These are phyloP conservation scores for Myotis davidii DNA, from an alignment of 2,113 vertebrate species.

Conservation along the genomic window DNA sequence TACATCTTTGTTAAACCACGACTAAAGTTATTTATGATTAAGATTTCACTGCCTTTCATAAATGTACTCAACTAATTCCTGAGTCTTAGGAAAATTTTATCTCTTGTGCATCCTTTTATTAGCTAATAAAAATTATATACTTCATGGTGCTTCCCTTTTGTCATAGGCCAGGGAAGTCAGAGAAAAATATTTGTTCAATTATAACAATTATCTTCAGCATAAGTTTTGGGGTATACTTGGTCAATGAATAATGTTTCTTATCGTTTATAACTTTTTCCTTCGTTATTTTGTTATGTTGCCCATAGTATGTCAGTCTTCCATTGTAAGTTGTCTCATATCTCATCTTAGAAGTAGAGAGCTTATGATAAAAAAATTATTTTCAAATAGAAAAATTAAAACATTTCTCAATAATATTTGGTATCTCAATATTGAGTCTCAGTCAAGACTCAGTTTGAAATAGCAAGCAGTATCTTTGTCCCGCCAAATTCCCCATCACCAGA, in stretches of 20 bases:
- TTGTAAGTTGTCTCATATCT: not conserved
- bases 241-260: not conserved
- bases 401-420: not conserved
- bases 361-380: not conserved
- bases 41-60: conserved; percentile 45
- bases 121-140: conserved; percentile 23
- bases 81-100: conserved; percentile 5
- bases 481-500: not conserved
- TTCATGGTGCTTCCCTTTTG: not conserved
- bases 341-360: not conserved
- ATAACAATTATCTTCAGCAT: not conserved
- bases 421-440: not conserved
- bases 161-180: not conserved
- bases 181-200: conserved; percentile 13
- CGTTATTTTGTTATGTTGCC: not conserved
- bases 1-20: conserved; percentile 3
- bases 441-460: not conserved
- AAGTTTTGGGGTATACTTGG: not conserved
- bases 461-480: not conserved
- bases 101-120: not conserved
- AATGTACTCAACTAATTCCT: conserved; percentile 53
- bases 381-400: not conserved
- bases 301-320: not conserved
- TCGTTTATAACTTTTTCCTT: not conserved
- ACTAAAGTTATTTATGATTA: not conserved